Evolutionary conservation across 1,140 invertebrate genomes (phyloP).

Genomic region (Pogonus chalceus): DNA sequence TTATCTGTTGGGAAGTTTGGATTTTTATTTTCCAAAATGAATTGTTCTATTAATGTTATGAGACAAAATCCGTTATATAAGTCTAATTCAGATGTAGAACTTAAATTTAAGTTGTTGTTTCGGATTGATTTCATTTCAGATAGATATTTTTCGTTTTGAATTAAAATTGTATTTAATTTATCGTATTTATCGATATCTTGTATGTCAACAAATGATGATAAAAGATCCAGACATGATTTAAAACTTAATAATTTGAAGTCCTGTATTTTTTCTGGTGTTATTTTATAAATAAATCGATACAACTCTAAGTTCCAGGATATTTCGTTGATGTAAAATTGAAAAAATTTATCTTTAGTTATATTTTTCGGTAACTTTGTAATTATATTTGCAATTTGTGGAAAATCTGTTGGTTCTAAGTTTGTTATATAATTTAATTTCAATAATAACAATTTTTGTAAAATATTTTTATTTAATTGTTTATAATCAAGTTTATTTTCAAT

Average conservation of each 20-base stretch:
- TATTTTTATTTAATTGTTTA: slow-evolving; percentile 11
- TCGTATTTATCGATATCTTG: neutral
- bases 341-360: neutral
- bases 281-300: neutral
- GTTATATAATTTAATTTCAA: slow-evolving; percentile 23
- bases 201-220: neutral
- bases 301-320: neutral
- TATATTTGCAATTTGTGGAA: slow-evolving; percentile 7
- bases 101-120: neutral
- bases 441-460: slow-evolving; percentile 21
- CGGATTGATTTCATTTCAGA: neutral
- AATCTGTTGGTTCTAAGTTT: slow-evolving; percentile 15
- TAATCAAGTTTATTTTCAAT: slow-evolving; percentile 15
- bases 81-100: slow-evolving; percentile 9
- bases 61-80: slow-evolving; percentile 21
- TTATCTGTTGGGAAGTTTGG: slow-evolving; percentile 10
- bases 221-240: neutral
- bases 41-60: slow-evolving; percentile 20
- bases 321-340: slow-evolving; percentile 2
- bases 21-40: slow-evolving; percentile 12
- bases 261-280: neutral
- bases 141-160: neutral
- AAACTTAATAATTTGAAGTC: neutral
- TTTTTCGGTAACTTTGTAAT: neutral
- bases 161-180: neutral